Conservation (phyloP, 1,140 invertebrate genomes). For the Zophobas atratus region DNA sequence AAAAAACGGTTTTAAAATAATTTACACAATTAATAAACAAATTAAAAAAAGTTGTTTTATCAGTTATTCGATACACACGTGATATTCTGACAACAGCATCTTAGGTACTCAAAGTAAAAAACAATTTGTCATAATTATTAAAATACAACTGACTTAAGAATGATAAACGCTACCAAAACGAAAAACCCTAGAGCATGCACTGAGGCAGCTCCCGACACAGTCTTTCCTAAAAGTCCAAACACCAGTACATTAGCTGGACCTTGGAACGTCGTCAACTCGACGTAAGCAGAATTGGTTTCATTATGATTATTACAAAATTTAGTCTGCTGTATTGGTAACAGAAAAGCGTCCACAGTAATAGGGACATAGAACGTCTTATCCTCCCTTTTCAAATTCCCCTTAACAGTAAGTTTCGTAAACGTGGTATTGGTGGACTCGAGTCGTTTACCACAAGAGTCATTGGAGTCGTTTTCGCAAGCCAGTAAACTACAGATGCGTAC, state of each 20-base stretch:
- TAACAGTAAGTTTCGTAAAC: slow-evolving; percentile 53
- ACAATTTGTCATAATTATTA: no score
- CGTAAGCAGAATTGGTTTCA: slow-evolving; percentile 3
- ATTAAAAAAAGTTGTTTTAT: no score
- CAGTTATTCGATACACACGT: no score
- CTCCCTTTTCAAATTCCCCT: slow-evolving; percentile 25
- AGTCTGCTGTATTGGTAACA: slow-evolving; percentile 7
- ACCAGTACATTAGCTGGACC: slow-evolving; percentile 46
- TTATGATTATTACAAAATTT: slow-evolving; percentile 6
- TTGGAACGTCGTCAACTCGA: slow-evolving; percentile 47
- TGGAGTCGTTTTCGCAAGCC: slow-evolving; percentile 47
- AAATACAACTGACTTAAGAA: no score
- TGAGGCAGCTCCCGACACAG: no score
- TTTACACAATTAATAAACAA: no score
- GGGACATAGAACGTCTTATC: slow-evolving; percentile 51
- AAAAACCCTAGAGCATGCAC: no score
- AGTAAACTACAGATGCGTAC: slow-evolving; percentile 52
- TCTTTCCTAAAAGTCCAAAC: slow-evolving; percentile 51
- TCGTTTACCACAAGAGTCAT: slow-evolving; percentile 49
- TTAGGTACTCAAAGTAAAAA: no score
- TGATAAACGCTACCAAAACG: no score
- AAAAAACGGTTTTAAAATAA: no score
- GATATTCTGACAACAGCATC: no score
- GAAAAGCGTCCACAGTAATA: slow-evolving; percentile 43
- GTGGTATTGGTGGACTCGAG: slow-evolving; percentile 29